Evolutionary conservation across 2,113 vertebrate genomes (phyloP).

Genomic region (Pseudois nayaur): DNA sequence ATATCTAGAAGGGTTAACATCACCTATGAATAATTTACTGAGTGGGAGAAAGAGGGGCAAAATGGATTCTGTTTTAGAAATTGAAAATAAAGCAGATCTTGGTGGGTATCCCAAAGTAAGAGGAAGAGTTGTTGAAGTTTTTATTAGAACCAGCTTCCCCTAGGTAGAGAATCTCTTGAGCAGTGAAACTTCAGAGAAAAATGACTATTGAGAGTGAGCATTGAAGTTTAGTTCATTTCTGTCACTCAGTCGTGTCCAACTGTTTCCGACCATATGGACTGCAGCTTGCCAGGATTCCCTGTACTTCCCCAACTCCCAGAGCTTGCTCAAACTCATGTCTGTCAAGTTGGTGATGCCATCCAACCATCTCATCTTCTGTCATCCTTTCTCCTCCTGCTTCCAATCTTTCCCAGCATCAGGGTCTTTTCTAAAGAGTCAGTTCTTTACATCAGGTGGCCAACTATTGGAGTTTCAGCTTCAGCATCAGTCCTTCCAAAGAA

Average conservation of each 20-base stretch:
- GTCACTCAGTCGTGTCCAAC: background rate
- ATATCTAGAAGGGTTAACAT: background rate
- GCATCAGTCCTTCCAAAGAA: background rate
- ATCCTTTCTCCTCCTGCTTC: background rate
- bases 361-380: background rate
- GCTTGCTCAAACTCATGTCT: background rate
- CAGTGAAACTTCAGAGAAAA: background rate
- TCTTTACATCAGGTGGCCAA: background rate
- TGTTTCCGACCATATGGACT: background rate
- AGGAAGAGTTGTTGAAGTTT: background rate
- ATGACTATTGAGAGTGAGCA: background rate
- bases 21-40: background rate
- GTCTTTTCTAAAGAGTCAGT: background rate
- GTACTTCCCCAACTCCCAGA: background rate
- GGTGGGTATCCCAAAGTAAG: background rate
- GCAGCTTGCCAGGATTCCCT: background rate
- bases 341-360: background rate
- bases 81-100: background rate
- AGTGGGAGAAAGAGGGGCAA: background rate
- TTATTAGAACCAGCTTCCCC: background rate
- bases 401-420: background rate
- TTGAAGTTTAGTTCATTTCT: background rate
- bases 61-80: background rate
- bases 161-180: background rate
- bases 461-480: background rate